Conservation (phyloP, 2,797 vertebrate species). For the Hipposideros larvatus region DNA sequence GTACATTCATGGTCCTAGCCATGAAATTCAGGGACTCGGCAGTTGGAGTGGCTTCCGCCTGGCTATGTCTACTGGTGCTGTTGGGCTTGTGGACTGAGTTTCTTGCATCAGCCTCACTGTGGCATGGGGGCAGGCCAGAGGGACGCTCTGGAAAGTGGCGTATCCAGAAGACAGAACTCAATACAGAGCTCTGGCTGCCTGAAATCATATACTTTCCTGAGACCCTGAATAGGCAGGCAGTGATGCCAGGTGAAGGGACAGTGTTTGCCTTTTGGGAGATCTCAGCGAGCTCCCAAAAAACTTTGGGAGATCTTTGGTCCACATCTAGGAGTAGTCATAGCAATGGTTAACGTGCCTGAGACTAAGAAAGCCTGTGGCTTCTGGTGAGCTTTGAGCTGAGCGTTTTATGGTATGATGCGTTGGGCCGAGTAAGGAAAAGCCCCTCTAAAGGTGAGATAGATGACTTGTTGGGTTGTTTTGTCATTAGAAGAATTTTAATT, state of each 20-base stretch:
- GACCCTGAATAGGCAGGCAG: background rate
- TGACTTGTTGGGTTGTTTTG: background rate
- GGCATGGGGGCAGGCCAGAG: background rate
- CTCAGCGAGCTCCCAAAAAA: background rate
- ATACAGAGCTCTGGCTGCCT: background rate
- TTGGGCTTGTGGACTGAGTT: background rate
- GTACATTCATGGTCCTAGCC: background rate
- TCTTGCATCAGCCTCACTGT: background rate
- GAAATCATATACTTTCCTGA: background rate
- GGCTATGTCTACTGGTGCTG: background rate
- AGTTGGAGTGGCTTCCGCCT: background rate
- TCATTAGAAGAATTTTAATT: background rate
- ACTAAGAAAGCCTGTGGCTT: background rate
- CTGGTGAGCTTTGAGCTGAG: background rate
- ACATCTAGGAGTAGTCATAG: background rate
- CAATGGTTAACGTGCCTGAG: background rate
- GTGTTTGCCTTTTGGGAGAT: background rate
- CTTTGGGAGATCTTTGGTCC: background rate
- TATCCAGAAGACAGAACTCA: background rate
- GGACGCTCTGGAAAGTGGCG: background rate
- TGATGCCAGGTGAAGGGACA: fast-evolving
- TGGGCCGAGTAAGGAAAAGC: background rate
- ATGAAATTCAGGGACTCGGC: background rate
- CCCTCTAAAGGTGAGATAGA: background rate
- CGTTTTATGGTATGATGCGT: background rate